Evolutionary conservation across 1,140 invertebrate genomes (phyloP).

Genomic region (Maconellicoccus hirsutus): DNA sequence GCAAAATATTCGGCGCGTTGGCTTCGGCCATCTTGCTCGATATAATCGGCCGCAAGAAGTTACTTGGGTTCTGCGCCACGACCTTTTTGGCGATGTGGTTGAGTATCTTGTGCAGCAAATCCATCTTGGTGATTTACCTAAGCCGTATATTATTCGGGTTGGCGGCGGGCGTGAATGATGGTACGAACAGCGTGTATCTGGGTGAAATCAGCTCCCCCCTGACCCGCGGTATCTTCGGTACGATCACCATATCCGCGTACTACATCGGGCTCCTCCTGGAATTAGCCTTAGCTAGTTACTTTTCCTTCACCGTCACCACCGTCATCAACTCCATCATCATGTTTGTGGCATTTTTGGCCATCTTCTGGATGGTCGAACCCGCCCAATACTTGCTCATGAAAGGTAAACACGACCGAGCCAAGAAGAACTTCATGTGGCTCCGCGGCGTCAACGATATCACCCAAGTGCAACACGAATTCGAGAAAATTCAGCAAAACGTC

Average conservation of each 20-base stretch:
- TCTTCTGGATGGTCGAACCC: conserved; percentile 56
- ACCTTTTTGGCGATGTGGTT: conserved; percentile 25
- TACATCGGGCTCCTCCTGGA: not conserved
- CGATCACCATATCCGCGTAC: not conserved
- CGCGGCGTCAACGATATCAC: conserved; percentile 24
- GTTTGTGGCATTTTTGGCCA: conserved; percentile 34
- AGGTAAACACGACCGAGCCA: conserved; percentile 47
- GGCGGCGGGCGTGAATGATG: not conserved
- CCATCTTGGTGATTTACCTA: not conserved
- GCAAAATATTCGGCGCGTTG: not conserved
- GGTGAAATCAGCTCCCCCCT: not conserved
- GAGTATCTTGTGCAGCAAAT: conserved; percentile 29
- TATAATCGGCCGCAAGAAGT: not conserved
- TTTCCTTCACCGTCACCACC: not conserved
- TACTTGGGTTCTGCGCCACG: not conserved
- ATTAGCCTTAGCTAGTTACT: not conserved
- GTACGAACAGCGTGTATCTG: not conserved
- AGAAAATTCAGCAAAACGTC: not conserved
- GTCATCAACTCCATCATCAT: not conserved
- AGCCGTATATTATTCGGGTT: not conserved
- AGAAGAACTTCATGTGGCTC: conserved; percentile 49
- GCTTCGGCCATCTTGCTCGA: not conserved
- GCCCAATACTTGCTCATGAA: conserved; percentile 54
- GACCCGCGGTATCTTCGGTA: not conserved
- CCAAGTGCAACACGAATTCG: not conserved